Conservation (phyloP, 2,888 invertebrate species). For the Muscina levida region DNA sequence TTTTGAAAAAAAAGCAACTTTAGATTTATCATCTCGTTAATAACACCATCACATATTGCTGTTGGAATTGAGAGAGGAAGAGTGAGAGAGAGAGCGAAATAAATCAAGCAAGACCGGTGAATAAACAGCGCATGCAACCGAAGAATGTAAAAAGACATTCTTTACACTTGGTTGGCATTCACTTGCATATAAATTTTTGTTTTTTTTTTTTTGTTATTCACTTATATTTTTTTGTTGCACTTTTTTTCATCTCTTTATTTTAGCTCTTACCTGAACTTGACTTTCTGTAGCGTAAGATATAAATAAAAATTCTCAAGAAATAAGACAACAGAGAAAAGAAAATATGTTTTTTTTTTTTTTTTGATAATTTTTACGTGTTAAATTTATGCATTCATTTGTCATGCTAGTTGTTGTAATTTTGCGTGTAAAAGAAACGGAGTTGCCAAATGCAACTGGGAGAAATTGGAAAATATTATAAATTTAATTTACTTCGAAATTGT, state of each 20-base stretch:
- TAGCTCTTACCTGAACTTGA: conserved; percentile 42
- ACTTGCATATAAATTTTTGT: conserved; percentile 10
- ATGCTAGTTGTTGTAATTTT: conserved; percentile 31
- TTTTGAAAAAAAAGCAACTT: background rate
- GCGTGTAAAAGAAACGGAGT: background rate
- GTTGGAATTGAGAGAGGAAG: too few relatives aligned
- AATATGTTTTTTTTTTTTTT: conserved; percentile 5
- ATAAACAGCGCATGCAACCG: background rate
- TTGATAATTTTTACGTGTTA: conserved; percentile 37
- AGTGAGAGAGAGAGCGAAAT: too few relatives aligned
- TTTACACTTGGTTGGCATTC: conserved; percentile 11
- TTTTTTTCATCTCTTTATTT: background rate
- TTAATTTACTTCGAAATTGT: too few relatives aligned
- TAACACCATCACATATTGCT: background rate
- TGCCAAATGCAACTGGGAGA: too few relatives aligned
- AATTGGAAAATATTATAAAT: too few relatives aligned
- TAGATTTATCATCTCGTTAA: conserved; percentile 33
- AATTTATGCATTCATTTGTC: conserved; percentile 45
- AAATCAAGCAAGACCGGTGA: background rate
- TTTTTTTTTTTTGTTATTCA: background rate
- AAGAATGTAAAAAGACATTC: conserved; percentile 26
- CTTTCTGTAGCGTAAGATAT: too few relatives aligned
- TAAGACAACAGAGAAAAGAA: background rate
- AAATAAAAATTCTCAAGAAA: conserved; percentile 52
- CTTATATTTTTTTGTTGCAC: background rate